These are phyloP conservation scores for Cylloceria caligata DNA, from an alignment of 2,888 invertebrate genomes.

Conservation along the genomic window DNA sequence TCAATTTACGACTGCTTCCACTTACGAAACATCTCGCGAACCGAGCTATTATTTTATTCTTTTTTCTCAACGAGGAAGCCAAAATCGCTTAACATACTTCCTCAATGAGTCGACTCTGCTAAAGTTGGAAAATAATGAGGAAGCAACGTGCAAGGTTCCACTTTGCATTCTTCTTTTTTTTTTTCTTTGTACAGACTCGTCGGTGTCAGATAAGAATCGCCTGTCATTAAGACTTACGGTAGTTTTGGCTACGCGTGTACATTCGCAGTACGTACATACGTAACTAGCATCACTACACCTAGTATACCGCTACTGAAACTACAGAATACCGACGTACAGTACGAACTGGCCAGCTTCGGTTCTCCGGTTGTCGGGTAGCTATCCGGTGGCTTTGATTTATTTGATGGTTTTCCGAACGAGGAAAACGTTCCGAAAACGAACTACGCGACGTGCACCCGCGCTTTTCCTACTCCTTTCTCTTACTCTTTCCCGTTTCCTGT, in stretches of 20 bases:
- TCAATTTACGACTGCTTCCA: too few relatives aligned
- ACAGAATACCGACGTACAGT: slow-evolving; percentile 16
- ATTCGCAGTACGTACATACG: slow-evolving; percentile 27
- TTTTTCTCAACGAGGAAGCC: too few relatives aligned
- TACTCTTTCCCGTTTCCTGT: slow-evolving; percentile 24
- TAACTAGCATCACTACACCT: slow-evolving; percentile 20
- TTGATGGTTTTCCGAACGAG: slow-evolving; percentile 67
- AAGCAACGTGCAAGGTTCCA: too few relatives aligned
- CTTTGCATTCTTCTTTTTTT: too few relatives aligned
- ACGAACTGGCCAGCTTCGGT: slow-evolving; percentile 22
- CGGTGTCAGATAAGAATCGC: slow-evolving; percentile 5
- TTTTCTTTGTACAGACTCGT: too few relatives aligned
- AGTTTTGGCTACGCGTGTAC: slow-evolving; percentile 24
- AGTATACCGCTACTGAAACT: slow-evolving; percentile 20
- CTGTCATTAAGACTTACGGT: slow-evolving; percentile 26
- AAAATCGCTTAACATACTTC: too few relatives aligned
- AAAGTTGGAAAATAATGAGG: too few relatives aligned
- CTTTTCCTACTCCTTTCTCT: slow-evolving; percentile 11
- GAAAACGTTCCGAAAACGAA: slow-evolving; percentile 55
- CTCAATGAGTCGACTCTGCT: too few relatives aligned
- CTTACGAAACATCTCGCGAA: too few relatives aligned
- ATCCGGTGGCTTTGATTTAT: slow-evolving; percentile 66
- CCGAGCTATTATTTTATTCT: too few relatives aligned
- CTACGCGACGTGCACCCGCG: slow-evolving; percentile 23
- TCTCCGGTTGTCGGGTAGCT: slow-evolving; percentile 45